A percentile compares a stretch with the other conserved stretches of the same genome.
Evolutionary conservation across 2,888 invertebrate genomes (phyloP).

Genomic region (Sclerodermus sp.): DNA sequence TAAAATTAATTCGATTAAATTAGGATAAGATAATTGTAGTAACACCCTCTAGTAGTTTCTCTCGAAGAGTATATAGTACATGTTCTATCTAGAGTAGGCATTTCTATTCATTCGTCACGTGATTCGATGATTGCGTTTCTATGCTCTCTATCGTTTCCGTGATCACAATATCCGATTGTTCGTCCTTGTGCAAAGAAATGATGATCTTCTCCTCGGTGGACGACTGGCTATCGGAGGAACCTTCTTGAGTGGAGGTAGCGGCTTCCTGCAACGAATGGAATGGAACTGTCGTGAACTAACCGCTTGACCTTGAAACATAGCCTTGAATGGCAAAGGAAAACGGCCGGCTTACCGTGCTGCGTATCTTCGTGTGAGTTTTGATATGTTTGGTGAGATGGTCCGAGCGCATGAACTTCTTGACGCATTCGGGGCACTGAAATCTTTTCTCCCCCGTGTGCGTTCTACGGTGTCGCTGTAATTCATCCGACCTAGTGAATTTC

Average conservation of each 20-base stretch:
- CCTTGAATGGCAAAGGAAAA: too few species aligned
- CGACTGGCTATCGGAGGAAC: slow-evolving; percentile 70
- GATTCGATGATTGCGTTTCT: slow-evolving; percentile 44
- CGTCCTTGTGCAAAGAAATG: slow-evolving; percentile 71
- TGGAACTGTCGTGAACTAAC: neutral
- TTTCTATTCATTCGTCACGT: slow-evolving; percentile 47
- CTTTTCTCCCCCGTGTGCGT: slow-evolving; percentile 93
- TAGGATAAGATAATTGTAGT: too few species aligned
- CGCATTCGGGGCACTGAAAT: slow-evolving; percentile 86
- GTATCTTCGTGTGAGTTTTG: slow-evolving; percentile 78
- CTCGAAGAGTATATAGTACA: too few species aligned
- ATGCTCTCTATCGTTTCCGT: slow-evolving; percentile 44
- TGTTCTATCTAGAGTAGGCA: neutral
- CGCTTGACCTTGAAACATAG: too few species aligned
- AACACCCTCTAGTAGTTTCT: too few species aligned
- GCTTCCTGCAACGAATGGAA: slow-evolving; percentile 62
- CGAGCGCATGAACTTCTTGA: slow-evolving; percentile 89
- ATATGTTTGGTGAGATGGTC: slow-evolving; percentile 91
- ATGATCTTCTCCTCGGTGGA: slow-evolving; percentile 79
- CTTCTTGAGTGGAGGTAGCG: slow-evolving; percentile 74
- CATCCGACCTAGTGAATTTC: slow-evolving; percentile 71
- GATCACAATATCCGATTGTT: slow-evolving; percentile 58
- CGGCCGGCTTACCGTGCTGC: slow-evolving; percentile 59
- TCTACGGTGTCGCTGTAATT: slow-evolving; percentile 80
- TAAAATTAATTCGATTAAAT: too few species aligned